These are phyloP conservation scores for Pollimyrus isidori DNA, from an alignment of 2,113 vertebrate species.

Conservation along the genomic window DNA sequence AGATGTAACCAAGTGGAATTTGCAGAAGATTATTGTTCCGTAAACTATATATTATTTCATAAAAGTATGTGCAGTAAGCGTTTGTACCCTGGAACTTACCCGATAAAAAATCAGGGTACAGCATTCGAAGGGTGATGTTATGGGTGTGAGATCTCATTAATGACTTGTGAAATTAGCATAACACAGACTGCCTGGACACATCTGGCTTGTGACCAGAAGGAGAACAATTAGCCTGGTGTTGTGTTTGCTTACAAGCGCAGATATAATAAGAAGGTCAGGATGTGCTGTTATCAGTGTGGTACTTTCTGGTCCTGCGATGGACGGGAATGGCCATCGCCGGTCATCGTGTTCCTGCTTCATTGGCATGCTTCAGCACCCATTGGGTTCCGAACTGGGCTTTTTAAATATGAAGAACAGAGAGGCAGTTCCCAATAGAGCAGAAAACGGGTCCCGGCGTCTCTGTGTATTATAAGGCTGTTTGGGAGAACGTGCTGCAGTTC, in stretches of 20 bases:
- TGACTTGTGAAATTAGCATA: not conserved
- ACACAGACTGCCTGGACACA: conserved; percentile 4
- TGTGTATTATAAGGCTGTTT: not conserved
- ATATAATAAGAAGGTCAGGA: not conserved
- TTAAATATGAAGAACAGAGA: not conserved
- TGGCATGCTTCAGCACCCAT: not conserved
- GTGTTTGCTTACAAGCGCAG: not conserved
- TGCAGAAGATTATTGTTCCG: not conserved
- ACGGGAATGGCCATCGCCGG: not conserved
- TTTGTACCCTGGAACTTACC: not conserved
- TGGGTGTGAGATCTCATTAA: not conserved
- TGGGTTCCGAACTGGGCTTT: not conserved
- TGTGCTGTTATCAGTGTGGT: not conserved
- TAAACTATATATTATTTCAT: not conserved
- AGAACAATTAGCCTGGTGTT: not conserved
- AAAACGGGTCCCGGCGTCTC: not conserved
- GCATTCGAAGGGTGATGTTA: not conserved
- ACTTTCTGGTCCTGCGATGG: not conserved
- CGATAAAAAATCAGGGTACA: not conserved
- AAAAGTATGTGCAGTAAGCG: not conserved
- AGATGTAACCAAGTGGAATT: not conserved
- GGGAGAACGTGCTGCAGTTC: not conserved
- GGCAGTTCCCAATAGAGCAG: not conserved
- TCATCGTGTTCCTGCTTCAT: not conserved
- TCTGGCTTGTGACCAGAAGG: not conserved